These are phyloP conservation scores for Synaphobranchus kaupii DNA, from an alignment of 2,797 vertebrate genomes.

Conservation along the genomic window DNA sequence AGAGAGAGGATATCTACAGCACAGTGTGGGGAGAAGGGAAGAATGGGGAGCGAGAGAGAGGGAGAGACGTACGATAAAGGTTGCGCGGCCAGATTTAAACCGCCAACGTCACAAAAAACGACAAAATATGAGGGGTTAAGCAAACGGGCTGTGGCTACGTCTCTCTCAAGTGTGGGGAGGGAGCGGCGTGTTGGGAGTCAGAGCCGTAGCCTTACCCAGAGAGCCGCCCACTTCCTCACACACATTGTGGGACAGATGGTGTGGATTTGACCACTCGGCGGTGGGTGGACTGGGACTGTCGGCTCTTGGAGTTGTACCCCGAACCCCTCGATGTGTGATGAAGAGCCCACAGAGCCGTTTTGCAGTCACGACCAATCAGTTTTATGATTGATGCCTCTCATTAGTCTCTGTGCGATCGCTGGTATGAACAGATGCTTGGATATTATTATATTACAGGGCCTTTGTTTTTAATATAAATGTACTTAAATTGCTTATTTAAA, in stretches of 20 bases:
- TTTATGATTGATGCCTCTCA: constrained; percentile 17
- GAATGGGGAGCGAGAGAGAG: too few relatives aligned
- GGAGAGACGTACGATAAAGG: too few relatives aligned
- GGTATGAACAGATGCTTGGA: neutral
- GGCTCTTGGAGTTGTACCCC: neutral
- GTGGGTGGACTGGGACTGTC: constrained; percentile 10
- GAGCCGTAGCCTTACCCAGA: neutral
- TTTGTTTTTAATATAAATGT: neutral
- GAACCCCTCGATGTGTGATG: neutral
- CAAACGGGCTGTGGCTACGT: neutral
- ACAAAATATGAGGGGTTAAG: neutral
- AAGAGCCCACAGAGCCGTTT: neutral
- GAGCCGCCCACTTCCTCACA: neutral
- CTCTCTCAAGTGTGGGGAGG: neutral
- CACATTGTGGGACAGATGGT: constrained; percentile 23
- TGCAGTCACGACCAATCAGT: neutral
- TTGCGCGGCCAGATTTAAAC: too few relatives aligned
- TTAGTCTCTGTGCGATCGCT: neutral
- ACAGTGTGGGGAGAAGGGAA: too few relatives aligned
- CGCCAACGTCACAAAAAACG: too few relatives aligned
- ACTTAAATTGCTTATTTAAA: neutral
- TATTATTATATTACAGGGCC: neutral
- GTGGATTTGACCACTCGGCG: constrained; percentile 16
- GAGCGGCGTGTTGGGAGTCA: neutral
- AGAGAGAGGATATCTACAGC: too few relatives aligned